phyloP scores from a whole-genome alignment of 2,888 invertebrate genomes.

The Heliothis peltigera region DNA sequence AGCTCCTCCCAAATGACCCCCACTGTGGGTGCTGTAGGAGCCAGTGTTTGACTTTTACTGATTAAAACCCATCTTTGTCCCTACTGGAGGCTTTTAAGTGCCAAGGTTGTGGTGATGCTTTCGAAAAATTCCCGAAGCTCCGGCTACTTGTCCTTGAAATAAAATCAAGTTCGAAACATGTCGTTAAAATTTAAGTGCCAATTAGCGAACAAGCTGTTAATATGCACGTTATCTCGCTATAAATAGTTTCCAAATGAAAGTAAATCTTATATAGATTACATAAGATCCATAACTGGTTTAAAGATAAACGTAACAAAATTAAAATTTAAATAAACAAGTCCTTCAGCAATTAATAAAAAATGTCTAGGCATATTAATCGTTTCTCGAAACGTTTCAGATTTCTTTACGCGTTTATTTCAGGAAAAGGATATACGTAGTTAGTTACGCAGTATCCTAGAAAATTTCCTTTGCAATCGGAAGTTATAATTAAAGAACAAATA shows the following conservation, averaged over 20 bases:
- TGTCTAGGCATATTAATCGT: constrained; percentile 23
- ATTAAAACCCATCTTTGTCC: too few species aligned
- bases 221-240: too few species aligned
- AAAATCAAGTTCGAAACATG: constrained; percentile 14
- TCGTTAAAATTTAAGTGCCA: constrained; percentile 9
- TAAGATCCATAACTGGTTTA: background rate
- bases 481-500: constrained; percentile 22
- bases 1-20: too few species aligned
- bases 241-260: background rate
- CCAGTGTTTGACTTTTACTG: too few species aligned
- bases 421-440: constrained; percentile 52
- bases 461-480: constrained; percentile 52
- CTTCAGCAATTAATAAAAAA: background rate
- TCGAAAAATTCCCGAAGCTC: too few species aligned
- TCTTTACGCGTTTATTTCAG: constrained; percentile 29
- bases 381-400: constrained; percentile 27
- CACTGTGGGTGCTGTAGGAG: too few species aligned
- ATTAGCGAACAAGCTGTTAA: background rate
- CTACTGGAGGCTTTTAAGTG: too few species aligned
- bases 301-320: background rate
- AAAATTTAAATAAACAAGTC: constrained; percentile 6
- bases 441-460: constrained; percentile 37
- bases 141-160: constrained; percentile 32
- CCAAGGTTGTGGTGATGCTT: too few species aligned
- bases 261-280: background rate